Evolutionary conservation across 35 echinoderm and acorn worm species (phyloP).

Genomic region (Anneissia japonica): DNA sequence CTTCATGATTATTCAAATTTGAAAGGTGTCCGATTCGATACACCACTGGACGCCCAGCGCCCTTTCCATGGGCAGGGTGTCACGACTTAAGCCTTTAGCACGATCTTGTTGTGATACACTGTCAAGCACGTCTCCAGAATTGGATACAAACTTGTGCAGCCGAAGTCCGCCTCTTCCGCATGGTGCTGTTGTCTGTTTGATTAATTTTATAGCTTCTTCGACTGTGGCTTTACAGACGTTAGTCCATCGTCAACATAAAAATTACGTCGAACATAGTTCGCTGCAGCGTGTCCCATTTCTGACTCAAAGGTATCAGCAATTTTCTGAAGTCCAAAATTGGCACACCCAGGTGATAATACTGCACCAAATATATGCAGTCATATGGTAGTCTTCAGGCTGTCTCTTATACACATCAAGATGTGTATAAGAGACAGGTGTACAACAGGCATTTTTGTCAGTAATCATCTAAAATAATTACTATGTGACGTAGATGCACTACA

Average conservation of each 20-base stretch:
- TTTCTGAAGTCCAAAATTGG: background rate
- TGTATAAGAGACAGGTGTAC: too few species aligned
- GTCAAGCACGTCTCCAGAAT: background rate
- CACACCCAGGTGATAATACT: background rate
- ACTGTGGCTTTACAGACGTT: background rate
- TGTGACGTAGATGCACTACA: too few species aligned
- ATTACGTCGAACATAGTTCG: background rate
- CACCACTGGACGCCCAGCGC: constrained; percentile 42
- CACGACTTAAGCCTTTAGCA: background rate
- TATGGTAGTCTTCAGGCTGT: background rate
- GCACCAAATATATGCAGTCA: background rate
- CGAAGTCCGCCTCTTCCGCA: background rate
- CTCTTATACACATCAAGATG: too few species aligned
- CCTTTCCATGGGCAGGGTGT: background rate
- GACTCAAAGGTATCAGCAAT: background rate
- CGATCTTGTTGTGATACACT: background rate
- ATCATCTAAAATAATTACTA: too few species aligned
- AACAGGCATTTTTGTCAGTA: too few species aligned
- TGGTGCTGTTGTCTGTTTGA: background rate
- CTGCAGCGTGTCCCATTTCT: background rate
- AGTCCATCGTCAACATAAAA: constrained; percentile 4
- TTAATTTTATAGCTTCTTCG: background rate
- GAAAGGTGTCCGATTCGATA: constrained; percentile 5
- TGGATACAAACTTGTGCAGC: background rate
- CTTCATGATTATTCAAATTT: background rate